Conservation (phyloP, 2,888 invertebrate species). For the Kryphioiulus occultus region DNA sequence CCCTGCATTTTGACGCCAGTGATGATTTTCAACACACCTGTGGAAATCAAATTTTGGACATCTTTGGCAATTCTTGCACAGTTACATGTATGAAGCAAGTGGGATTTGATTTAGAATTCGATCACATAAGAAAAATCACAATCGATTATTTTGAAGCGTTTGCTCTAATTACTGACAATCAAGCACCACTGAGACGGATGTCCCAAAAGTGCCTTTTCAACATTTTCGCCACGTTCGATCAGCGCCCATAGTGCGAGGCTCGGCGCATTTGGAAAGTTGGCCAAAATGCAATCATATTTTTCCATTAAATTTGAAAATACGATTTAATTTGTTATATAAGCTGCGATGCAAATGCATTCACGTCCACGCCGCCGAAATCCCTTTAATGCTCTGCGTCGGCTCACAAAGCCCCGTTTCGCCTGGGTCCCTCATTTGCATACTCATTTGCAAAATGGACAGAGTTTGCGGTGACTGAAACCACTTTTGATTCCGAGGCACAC, state of each 20-base stretch:
- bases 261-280: not conserved
- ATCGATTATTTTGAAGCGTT: too few relatives aligned
- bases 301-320: constrained; percentile 19
- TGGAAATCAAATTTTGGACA: too few relatives aligned
- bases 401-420: not conserved
- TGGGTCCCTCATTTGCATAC: constrained; percentile 37
- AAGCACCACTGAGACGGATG: too few relatives aligned
- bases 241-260: not conserved
- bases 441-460: constrained; percentile 38
- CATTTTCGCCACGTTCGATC: not conserved
- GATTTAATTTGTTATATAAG: constrained; percentile 30
- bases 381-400: not conserved
- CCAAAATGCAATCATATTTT: constrained; percentile 7
- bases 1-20: too few relatives aligned
- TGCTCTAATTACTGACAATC: too few relatives aligned
- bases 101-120: too few relatives aligned
- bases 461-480: constrained; percentile 20
- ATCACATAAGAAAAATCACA: too few relatives aligned
- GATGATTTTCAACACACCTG: too few relatives aligned
- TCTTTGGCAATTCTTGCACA: too few relatives aligned
- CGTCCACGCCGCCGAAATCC: constrained; percentile 25
- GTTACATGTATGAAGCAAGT: too few relatives aligned
- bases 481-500: constrained; percentile 9
- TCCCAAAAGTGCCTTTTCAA: not conserved
- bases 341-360: constrained; percentile 11